phyloP scores from a whole-genome alignment of 2,797 vertebrate species.

The Clamator glandarius region DNA sequence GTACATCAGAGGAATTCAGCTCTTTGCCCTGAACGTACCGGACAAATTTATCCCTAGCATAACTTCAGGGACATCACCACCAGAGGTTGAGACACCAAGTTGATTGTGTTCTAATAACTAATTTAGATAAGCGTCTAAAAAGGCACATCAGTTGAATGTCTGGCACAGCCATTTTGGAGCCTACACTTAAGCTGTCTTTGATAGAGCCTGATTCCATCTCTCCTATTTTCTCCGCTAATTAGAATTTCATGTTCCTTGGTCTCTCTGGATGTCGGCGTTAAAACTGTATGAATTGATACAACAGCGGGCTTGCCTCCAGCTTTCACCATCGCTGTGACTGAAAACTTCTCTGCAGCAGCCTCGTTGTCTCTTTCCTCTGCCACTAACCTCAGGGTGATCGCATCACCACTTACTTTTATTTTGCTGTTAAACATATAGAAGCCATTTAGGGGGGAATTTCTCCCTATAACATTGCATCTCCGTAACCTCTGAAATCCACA shows the following conservation, averaged over 20 bases:
- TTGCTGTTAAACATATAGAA: neutral
- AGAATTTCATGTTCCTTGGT: conserved; percentile 21
- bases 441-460: neutral
- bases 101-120: conserved; percentile 53
- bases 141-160: conserved; percentile 37
- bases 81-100: conserved; percentile 28
- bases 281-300: neutral
- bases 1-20: neutral
- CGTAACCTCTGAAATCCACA: neutral
- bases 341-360: neutral
- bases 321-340: neutral
- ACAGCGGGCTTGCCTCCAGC: neutral
- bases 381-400: neutral
- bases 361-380: neutral
- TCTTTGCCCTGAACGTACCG: neutral
- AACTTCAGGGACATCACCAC: neutral
- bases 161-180: conserved; percentile 36
- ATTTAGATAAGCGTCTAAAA: conserved; percentile 65
- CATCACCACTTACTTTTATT: neutral
- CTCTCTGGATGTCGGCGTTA: neutral
- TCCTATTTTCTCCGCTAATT: conserved; percentile 64
- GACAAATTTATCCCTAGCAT: conserved; percentile 31
- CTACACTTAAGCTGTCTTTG: conserved; percentile 24
- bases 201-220: conserved; percentile 50
- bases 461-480: neutral